Evolutionary conservation across 2,113 vertebrate genomes (phyloP).

Genomic region (Spermophilus dauricus): DNA sequence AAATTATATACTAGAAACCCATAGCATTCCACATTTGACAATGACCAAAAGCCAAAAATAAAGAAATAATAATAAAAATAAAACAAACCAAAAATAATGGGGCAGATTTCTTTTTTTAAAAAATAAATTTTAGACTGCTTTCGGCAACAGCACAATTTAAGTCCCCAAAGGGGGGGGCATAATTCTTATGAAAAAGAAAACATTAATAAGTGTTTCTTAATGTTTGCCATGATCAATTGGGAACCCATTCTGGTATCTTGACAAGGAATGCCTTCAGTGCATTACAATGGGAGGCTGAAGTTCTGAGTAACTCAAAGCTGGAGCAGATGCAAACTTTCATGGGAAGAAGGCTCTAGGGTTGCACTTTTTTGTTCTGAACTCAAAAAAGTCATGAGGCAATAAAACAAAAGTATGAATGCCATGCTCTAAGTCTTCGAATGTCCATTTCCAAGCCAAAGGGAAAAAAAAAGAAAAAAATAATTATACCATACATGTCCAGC

Average conservation of each 20-base stretch:
- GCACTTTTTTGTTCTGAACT: conserved; percentile 91
- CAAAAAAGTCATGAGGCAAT: conserved; percentile 97
- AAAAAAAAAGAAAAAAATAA: conserved; percentile 89
- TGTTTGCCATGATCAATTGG: conserved; percentile 87
- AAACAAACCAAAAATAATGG: conserved; percentile 91
- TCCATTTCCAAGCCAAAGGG: conserved; percentile 95
- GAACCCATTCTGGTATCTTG: conserved; percentile 91
- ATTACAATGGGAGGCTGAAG: conserved; percentile 91
- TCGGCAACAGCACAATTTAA: conserved; percentile 93
- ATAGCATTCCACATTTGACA: conserved; percentile 93
- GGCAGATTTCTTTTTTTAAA: conserved; percentile 88
- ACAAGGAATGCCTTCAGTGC: conserved; percentile 93
- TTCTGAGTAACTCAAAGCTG: conserved; percentile 93
- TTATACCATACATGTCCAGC: conserved; percentile 99
- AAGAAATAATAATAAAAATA: conserved; percentile 51
- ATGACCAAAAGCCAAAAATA: conserved; percentile 93
- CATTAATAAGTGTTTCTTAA: conserved; percentile 86
- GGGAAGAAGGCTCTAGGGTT: conserved; percentile 91
- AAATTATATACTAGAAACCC: conserved; percentile 94
- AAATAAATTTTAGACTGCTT: conserved; percentile 93
- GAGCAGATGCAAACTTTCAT: conserved; percentile 92
- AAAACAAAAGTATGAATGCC: conserved; percentile 96
- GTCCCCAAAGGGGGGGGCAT: conserved; percentile 85
- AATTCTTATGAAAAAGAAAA: conserved; percentile 86
- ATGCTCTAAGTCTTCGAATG: conserved; percentile 96